Base-by-base conservation (phyloP, 1,140 invertebrate species). In the Mya arenaria region DNA sequence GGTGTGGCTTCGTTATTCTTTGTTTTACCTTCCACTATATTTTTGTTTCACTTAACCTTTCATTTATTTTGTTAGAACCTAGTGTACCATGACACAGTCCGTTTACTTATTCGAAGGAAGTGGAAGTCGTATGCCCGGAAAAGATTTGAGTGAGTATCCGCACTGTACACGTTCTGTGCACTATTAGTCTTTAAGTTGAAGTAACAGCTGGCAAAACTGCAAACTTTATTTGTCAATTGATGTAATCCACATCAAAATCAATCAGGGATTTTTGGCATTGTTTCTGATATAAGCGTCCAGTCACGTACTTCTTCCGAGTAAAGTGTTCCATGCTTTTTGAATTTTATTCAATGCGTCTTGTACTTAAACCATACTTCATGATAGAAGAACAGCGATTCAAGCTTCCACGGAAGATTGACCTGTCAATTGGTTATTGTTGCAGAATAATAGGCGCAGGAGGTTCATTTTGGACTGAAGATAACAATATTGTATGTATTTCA, bases 41-140 rank as follows among this genome's bases (percentile, higher is more conserved):
- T 13, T 10, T 48, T 48, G 41, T 13, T 48, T 48, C 19, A 13
- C 17, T 52, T 1, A n/a, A 10, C 8, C 8, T 1, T 52, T 8
- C 25, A n/a, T 52, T 52, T 10, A 52, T 52, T 23, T n/a, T 23
- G n/a, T n/a, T n/a, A 90, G 89, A 85, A 83, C 19, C 68, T 90
- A 10, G 86, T 88, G 1, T 88, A 86, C 39, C 89, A 90, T 58
- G 84, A 88, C 65, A 87, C 84, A 0, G 89, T 90, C 0, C 34
- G 89, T 34, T 73, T 90, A 30, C 71, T 90, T 2, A 86, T 89
- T 8, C 55, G 88, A 58, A 79, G 85, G 23, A 90, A 90, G 73
- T 90, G 89, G 89, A 90, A 90, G 74, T 58, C 84, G 19, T 90
- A 86, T 65, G 89, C 89, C 30, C 84, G 85, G 52, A 63, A 85